These are phyloP conservation scores for Euplagia quadripunctaria DNA, from an alignment of 2,888 invertebrate genomes.

Conservation along the genomic window DNA sequence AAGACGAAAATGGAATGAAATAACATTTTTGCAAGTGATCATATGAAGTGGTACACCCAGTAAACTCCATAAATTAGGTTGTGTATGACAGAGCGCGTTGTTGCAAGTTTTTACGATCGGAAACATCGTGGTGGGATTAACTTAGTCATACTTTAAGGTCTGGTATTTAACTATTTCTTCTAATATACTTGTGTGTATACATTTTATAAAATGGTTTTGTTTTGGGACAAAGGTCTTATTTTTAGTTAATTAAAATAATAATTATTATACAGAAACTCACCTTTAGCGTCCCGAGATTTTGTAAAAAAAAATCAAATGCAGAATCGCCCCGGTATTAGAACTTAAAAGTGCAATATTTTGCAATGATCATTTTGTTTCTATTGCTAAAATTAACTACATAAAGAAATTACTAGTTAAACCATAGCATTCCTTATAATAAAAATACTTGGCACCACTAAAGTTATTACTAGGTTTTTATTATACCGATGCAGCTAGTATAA, in stretches of 20 bases:
- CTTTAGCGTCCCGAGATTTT: too few relatives aligned
- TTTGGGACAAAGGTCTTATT: too few relatives aligned
- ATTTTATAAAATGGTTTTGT: neutral
- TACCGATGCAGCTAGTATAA: neutral
- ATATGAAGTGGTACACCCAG: slow-evolving; percentile 58
- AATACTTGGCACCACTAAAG: neutral
- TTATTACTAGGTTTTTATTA: neutral
- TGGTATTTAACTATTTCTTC: slow-evolving; percentile 47
- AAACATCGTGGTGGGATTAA: slow-evolving; percentile 72
- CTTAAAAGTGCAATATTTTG: too few relatives aligned
- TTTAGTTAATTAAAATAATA: too few relatives aligned
- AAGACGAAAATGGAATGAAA: slow-evolving; percentile 41
- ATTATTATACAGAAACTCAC: too few relatives aligned
- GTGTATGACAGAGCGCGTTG: slow-evolving; percentile 82
- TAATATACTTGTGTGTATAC: slow-evolving; percentile 17
- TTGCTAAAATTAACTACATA: neutral
- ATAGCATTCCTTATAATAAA: neutral
- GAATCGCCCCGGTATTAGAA: too few relatives aligned
- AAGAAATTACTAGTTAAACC: neutral
- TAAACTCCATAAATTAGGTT: slow-evolving; percentile 80
- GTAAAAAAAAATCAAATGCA: too few relatives aligned
- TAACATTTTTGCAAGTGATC: slow-evolving; percentile 25
- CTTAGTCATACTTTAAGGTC: slow-evolving; percentile 57
- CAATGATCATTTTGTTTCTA: too few relatives aligned
- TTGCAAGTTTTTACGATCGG: slow-evolving; percentile 78